Conservation (phyloP, 2,113 vertebrate species). For the Elgaria multicarinata region DNA sequence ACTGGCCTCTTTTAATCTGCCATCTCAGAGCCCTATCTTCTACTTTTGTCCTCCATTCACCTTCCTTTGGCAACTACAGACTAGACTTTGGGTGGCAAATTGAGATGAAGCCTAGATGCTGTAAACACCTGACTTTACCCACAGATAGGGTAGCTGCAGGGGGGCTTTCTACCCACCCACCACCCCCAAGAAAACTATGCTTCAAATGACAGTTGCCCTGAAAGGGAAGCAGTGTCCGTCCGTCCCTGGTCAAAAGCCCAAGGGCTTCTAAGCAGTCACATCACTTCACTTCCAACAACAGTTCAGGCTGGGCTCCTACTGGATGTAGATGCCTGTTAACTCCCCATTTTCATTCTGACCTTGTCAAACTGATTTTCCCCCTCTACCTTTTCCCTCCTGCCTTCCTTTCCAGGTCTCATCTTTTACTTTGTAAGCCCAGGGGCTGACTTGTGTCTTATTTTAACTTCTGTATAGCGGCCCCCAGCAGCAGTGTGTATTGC, state of each 20-base stretch:
- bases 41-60: background rate
- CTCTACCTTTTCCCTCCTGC: too few relatives aligned
- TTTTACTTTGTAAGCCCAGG: too few relatives aligned
- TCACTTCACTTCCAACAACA: background rate
- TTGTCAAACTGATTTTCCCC: background rate
- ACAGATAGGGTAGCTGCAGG: background rate
- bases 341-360: background rate
- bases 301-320: background rate
- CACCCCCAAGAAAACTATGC: too few relatives aligned
- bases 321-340: background rate
- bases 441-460: too few relatives aligned
- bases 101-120: background rate
- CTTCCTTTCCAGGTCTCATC: too few relatives aligned
- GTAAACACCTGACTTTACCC: background rate
- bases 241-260: background rate
- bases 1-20: too few relatives aligned
- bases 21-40: too few relatives aligned
- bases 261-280: background rate
- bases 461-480: too few relatives aligned
- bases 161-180: background rate
- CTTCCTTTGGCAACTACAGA: background rate
- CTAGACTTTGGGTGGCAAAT: background rate
- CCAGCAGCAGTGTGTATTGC: too few relatives aligned
- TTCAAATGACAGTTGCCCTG: too few relatives aligned
- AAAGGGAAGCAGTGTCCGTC: too few relatives aligned